Base-by-base conservation (phyloP, 2,888 invertebrate genomes). In the Serrognathus titanus region DNA sequence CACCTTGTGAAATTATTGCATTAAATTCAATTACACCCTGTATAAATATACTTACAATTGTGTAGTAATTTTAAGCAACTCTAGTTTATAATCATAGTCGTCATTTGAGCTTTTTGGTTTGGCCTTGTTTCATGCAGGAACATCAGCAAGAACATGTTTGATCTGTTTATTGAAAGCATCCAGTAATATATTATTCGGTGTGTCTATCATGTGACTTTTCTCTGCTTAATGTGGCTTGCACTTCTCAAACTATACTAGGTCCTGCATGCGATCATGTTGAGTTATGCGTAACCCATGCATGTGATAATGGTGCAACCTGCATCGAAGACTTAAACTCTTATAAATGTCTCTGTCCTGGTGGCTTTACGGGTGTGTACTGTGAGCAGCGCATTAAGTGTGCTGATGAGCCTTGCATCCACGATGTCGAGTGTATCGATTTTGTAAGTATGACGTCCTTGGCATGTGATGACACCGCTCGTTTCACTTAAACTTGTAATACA, bases 341-440 rank as follows among this genome's bases (percentile, higher is more conserved):
- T 58, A 63, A 61, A 51, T 78, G 77, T 64, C 61, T 62, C 56
- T 78, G 72, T 72, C 75, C 63, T 72, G 79, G 75, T 74, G 80
- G 78, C 75, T 76, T 77, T 73, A 69, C 68, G 45, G 76, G 77
- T 49, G 57, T 63, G 24, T 63, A 65, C 54, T 77, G 78, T 65
- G 69, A 71, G 52, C 62, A 73, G 71, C 67, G 68, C 67, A 60
- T 73, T 63, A 78, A 78, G 59, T 85, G 85, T 75, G 76, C 78
- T 64, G 76, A 81, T 66, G 73, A 75, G 63, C 86, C 86, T 54
- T 89, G 88, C 70, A 71, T 76, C 64, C 85, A 86, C 78, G 85
- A 84, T 58, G 69, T 76, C 58, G 71, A 78, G 67, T 89, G 88
- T 76, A 79, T 79, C 62, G 85, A 87, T 71, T 82, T 80, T 69